Percentiles rank a stretch among this genome's conserved stretches.
Conservation (phyloP, 2,113 vertebrate genomes). For the Canis aureus region DNA sequence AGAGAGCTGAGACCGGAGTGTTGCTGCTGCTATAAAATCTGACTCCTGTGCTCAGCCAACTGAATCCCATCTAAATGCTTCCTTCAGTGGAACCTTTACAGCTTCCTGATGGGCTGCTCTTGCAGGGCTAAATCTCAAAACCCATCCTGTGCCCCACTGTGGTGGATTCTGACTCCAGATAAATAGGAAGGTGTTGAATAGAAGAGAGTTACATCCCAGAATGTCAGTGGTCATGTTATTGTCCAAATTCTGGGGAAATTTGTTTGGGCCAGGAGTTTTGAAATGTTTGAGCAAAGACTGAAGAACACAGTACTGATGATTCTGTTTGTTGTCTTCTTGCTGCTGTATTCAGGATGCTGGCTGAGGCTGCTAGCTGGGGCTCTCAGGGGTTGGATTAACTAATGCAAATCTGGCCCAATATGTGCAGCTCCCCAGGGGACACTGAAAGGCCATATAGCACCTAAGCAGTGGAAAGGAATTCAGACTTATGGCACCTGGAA, state of each 20-base stretch:
- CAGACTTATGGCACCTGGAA: not conserved
- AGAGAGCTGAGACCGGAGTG: not conserved
- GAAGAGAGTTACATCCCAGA: not conserved
- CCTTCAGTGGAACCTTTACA: not conserved
- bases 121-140: not conserved
- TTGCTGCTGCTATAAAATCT: not conserved
- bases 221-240: not conserved
- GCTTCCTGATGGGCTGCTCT: not conserved
- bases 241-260: not conserved
- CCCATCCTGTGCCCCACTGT: not conserved
- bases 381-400: not conserved
- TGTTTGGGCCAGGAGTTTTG: not conserved
- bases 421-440: not conserved
- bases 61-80: not conserved
- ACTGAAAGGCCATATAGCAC: not conserved
- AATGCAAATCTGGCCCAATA: not conserved
- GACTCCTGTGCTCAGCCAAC: not conserved
- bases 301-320: not conserved
- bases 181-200: not conserved
- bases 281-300: not conserved
- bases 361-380: not conserved
- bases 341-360: not conserved
- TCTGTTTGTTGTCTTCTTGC: not conserved
- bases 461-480: not conserved
- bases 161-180: not conserved